Evolutionary conservation across 2,797 vertebrate species (phyloP).

Genomic region (Silurus aristotelis): DNA sequence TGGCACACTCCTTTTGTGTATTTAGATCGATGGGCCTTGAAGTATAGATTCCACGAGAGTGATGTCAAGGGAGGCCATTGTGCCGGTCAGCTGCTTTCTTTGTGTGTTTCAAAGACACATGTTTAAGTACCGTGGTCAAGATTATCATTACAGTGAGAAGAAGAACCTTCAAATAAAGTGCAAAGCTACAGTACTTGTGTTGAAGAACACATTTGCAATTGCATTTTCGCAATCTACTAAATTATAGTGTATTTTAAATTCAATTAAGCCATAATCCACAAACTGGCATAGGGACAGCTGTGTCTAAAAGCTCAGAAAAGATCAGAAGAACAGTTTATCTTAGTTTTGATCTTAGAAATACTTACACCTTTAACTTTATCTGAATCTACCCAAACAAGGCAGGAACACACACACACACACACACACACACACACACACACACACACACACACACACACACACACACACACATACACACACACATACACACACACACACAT

Average conservation of each 20-base stretch:
- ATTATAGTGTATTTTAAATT: conserved; percentile 49
- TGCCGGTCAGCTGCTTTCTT: conserved; percentile 46
- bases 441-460: background rate
- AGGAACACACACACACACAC: conserved; percentile 8
- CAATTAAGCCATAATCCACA: conserved; percentile 52
- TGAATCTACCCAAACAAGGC: conserved; percentile 32
- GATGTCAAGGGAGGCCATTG: conserved; percentile 47
- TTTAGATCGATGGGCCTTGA: conserved; percentile 56
- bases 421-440: background rate
- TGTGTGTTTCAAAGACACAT: conserved; percentile 43
- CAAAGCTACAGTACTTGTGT: conserved; percentile 20
- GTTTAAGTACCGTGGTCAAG: conserved; percentile 45
- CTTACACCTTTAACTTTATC: conserved; percentile 46
- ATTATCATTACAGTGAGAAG: conserved; percentile 35
- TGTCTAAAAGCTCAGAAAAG: conserved; percentile 42
- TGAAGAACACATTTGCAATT: conserved; percentile 41
- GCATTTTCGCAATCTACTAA: too few relatives aligned
- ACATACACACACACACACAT: conserved; percentile 43
- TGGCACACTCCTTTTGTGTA: conserved; percentile 54
- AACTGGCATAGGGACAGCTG: conserved; percentile 36
- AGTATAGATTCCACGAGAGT: conserved; percentile 58
- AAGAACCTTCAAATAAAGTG: conserved; percentile 27
- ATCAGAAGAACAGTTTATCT: conserved; percentile 50
- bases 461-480: conserved; percentile 13
- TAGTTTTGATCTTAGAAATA: conserved; percentile 38